These are phyloP conservation scores for Piscicola geometra DNA, from an alignment of 2,888 invertebrate species.

Conservation along the genomic window DNA sequence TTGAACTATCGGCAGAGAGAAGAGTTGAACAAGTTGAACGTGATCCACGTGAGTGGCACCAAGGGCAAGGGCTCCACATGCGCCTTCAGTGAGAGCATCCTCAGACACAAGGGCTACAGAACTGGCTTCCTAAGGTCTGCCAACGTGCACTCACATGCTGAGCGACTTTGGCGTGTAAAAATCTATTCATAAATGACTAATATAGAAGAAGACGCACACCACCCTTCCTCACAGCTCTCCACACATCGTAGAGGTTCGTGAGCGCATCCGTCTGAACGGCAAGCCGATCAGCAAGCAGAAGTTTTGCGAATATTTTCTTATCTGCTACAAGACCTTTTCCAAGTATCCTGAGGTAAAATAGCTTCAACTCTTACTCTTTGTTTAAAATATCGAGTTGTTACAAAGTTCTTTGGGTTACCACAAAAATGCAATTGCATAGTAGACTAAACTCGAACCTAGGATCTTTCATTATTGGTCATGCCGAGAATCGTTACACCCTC, in stretches of 20 bases:
- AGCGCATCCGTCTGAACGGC: slow-evolving; percentile 84
- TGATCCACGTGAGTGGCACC: slow-evolving; percentile 92
- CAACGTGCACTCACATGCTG: too few species aligned
- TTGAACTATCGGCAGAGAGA: slow-evolving; percentile 55
- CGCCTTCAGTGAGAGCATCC: slow-evolving; percentile 81
- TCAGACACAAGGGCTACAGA: slow-evolving; percentile 74
- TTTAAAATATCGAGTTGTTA: too few species aligned
- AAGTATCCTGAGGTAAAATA: background rate
- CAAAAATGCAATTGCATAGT: too few species aligned
- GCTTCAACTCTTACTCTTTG: too few species aligned
- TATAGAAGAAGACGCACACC: too few species aligned
- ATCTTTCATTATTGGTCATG: too few species aligned
- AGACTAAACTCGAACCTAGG: too few species aligned
- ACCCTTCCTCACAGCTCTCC: slow-evolving; percentile 69
- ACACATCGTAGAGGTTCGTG: slow-evolving; percentile 83
- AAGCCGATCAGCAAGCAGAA: slow-evolving; percentile 67
- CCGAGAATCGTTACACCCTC: too few species aligned
- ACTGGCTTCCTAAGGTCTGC: slow-evolving; percentile 76
- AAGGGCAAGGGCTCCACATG: slow-evolving; percentile 95
- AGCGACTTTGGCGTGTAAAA: too few species aligned
- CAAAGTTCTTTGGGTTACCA: too few species aligned
- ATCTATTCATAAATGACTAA: too few species aligned
- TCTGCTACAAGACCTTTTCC: slow-evolving; percentile 63
- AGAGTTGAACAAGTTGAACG: slow-evolving; percentile 69
- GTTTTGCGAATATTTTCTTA: slow-evolving; percentile 78